phyloP scores from a whole-genome alignment of 64 coral and sea anemone species.

The Montipora cactus region DNA sequence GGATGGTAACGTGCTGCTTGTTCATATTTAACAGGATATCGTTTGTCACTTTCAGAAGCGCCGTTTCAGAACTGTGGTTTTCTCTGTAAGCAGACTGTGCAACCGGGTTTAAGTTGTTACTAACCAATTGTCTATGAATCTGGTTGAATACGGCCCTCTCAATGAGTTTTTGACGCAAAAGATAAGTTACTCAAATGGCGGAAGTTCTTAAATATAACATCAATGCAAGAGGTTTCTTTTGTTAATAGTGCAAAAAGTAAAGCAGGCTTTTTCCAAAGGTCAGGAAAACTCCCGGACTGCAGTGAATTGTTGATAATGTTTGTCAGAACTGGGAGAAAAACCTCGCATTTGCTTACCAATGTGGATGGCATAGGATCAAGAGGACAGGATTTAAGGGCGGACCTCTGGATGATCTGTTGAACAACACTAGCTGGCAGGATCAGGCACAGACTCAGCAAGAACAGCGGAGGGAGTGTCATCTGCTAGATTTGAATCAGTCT shows the following conservation, averaged over 20 bases:
- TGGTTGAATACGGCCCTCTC: no score
- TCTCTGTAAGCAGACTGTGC: neutral
- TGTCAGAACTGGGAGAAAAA: no score
- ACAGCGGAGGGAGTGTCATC: no score
- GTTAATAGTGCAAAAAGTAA: constrained; percentile 3
- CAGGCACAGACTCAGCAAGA: neutral
- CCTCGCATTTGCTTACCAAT: no score
- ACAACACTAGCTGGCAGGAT: neutral
- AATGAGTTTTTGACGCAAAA: neutral
- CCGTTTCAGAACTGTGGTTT: neutral
- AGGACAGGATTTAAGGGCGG: neutral
- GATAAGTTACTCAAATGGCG: neutral
- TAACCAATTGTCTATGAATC: no score
- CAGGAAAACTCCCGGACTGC: no score
- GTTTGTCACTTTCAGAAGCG: no score
- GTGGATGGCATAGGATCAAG: no score
- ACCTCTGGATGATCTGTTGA: constrained; percentile 26
- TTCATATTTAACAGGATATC: no score
- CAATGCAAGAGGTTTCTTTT: neutral
- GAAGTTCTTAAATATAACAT: neutral
- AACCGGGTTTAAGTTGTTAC: neutral
- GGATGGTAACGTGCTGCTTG: no score
- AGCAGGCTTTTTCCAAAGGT: neutral
- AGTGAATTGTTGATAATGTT: no score
- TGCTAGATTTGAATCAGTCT: no score